phyloP scores from a whole-genome alignment of 2,797 vertebrate species.

The Phoxinus dragarum region DNA sequence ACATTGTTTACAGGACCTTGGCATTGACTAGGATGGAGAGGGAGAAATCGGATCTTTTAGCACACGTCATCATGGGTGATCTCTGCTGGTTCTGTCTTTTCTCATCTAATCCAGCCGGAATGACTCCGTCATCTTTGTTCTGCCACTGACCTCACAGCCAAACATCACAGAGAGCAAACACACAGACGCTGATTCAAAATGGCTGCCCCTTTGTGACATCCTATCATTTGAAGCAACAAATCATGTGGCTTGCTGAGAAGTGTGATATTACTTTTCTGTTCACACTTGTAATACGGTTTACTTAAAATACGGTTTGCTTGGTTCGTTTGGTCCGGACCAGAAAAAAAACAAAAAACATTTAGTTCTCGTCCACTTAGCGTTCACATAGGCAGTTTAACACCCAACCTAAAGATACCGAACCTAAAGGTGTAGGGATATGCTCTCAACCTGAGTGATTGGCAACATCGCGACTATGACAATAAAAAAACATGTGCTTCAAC shows the following conservation, averaged over 20 bases:
- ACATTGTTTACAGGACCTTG: conserved; percentile 40
- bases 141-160: not conserved
- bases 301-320: too few species aligned
- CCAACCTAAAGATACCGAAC: too few species aligned
- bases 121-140: conserved; percentile 34
- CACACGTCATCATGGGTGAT: conserved; percentile 63
- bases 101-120: conserved; percentile 46
- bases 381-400: too few species aligned
- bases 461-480: too few species aligned
- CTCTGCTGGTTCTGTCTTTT: conserved; percentile 36
- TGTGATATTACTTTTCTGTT: not conserved
- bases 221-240: not conserved
- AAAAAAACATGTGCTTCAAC: too few species aligned
- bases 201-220: not conserved
- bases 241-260: not conserved
- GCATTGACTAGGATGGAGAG: conserved; percentile 38
- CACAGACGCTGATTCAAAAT: not conserved
- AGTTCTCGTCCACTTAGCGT: too few species aligned
- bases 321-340: too few species aligned
- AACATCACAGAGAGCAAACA: conserved; percentile 13
- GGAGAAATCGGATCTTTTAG: conserved; percentile 58
- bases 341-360: too few species aligned
- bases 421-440: too few species aligned
- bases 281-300: too few species aligned
- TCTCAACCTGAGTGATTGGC: too few species aligned